phyloP scores from a whole-genome alignment of 2,888 invertebrate genomes.

The Aphrophora alni region DNA sequence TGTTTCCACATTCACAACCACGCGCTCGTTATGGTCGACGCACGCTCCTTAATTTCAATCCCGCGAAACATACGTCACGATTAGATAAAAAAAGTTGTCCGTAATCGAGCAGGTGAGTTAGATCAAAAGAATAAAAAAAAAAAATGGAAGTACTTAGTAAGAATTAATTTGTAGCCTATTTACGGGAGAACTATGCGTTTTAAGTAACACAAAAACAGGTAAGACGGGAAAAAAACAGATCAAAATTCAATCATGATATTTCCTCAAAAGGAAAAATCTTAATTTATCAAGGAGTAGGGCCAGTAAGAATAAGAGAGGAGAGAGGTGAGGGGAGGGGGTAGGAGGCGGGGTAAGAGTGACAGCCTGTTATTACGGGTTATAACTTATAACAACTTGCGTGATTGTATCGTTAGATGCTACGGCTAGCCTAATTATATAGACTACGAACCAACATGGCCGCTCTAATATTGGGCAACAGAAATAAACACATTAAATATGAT shows the following conservation, averaged over 20 bases:
- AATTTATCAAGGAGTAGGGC: slow-evolving; percentile 29
- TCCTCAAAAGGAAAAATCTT: slow-evolving; percentile 29
- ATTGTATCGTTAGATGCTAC: slow-evolving; percentile 34
- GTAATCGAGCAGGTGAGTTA: too few species aligned
- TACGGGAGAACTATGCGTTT: too few species aligned
- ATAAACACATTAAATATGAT: slow-evolving; percentile 9
- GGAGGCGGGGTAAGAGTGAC: slow-evolving; percentile 4
- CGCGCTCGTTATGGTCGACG: too few species aligned
- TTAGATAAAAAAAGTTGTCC: too few species aligned
- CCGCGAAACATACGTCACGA: too few species aligned
- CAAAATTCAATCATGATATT: not conserved
- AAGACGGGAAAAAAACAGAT: not conserved
- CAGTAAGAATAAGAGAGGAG: not conserved
- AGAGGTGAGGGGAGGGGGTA: not conserved
- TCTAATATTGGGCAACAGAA: slow-evolving; percentile 9
- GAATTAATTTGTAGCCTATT: too few species aligned
- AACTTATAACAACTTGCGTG: slow-evolving; percentile 33
- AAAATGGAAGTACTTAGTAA: too few species aligned
- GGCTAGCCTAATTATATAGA: not conserved
- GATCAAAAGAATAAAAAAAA: too few species aligned
- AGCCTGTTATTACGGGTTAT: slow-evolving; percentile 37
- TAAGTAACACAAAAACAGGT: too few species aligned
- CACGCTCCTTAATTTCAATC: too few species aligned
- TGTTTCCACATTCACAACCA: too few species aligned
- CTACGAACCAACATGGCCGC: not conserved